phyloP scores from a whole-genome alignment of 92 coral and sea anemone genomes.

The Hydrozoanthus gracilis region DNA sequence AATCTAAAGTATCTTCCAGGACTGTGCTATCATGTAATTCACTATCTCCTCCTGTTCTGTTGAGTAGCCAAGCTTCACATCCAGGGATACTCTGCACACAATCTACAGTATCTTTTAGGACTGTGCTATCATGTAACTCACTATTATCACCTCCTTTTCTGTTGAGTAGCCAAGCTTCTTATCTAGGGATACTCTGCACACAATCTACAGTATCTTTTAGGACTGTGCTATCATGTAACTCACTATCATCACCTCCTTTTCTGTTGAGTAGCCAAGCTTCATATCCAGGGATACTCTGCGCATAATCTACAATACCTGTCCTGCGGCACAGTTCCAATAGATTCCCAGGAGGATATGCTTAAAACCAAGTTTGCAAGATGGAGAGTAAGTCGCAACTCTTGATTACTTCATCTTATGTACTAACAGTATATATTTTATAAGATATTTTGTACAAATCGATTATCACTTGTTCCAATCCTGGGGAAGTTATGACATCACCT shows the following conservation, averaged over 20 bases:
- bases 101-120: slow-evolving; percentile 66
- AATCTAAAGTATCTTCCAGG: no score
- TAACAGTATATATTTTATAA: neutral
- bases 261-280: slow-evolving; percentile 78
- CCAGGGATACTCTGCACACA: slow-evolving; percentile 86
- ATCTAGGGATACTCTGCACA: no score
- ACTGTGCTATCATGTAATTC: no score
- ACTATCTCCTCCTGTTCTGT: neutral
- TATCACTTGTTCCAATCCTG: neutral
- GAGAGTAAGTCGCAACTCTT: slow-evolving; percentile 69
- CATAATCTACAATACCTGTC: slow-evolving; percentile 79
- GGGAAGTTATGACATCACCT: no score
- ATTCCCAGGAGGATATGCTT: slow-evolving; percentile 65
- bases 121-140: no score
- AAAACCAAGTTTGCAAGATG: slow-evolving; percentile 78
- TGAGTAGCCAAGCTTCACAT: slow-evolving; percentile 84
- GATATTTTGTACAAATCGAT: neutral
- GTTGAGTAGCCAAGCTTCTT: no score
- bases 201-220: no score
- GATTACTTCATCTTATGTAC: neutral
- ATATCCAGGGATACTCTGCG: slow-evolving; percentile 88
- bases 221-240: no score
- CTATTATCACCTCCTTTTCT: no score
- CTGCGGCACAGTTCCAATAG: slow-evolving; percentile 67
- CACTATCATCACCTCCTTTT: neutral